Conservation (phyloP, 2,797 vertebrate species). For the Hoplostethus mediterraneus region DNA sequence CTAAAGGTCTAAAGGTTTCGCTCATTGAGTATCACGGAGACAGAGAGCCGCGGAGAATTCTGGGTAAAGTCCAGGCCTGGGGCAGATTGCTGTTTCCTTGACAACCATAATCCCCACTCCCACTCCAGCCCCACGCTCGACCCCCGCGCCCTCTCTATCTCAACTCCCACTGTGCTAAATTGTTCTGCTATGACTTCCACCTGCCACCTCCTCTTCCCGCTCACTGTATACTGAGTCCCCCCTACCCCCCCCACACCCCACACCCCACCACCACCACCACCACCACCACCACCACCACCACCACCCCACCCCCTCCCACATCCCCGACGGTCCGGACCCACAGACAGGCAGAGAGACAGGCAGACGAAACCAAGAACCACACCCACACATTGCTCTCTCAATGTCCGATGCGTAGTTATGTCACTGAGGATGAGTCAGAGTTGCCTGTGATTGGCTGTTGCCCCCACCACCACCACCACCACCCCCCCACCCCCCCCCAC, state of each 20-base stretch:
- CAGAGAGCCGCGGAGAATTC: conserved; percentile 41
- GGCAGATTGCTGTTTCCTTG: conserved; percentile 68
- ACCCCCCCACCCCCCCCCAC: conserved; percentile 10
- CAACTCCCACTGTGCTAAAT: conserved; percentile 73
- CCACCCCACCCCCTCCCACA: conserved; percentile 18
- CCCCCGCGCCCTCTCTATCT: conserved; percentile 47
- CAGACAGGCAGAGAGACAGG: conserved; percentile 64
- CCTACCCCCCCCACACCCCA: conserved; percentile 17
- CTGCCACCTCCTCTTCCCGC: conserved; percentile 57
- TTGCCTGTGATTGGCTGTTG: conserved; percentile 68
- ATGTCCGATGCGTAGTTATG: conserved; percentile 69
- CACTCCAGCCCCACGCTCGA: conserved; percentile 50
- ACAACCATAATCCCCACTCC: conserved; percentile 57
- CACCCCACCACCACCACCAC: conserved; percentile 12
- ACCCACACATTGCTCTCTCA: conserved; percentile 59
- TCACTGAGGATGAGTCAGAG: conserved; percentile 77
- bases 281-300: too few relatives aligned
- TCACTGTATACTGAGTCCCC: conserved; percentile 49
- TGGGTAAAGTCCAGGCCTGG: conserved; percentile 61
- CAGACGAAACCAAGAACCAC: conserved; percentile 62
- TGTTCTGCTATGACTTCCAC: conserved; percentile 79
- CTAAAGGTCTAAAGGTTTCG: conserved; percentile 4
- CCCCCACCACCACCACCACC: conserved; percentile 22
- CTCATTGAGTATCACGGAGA: conserved; percentile 21
- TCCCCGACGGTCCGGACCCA: conserved; percentile 61